These are phyloP conservation scores for Drosophila quinaria DNA, from an alignment of 2,888 invertebrate species.

Conservation along the genomic window DNA sequence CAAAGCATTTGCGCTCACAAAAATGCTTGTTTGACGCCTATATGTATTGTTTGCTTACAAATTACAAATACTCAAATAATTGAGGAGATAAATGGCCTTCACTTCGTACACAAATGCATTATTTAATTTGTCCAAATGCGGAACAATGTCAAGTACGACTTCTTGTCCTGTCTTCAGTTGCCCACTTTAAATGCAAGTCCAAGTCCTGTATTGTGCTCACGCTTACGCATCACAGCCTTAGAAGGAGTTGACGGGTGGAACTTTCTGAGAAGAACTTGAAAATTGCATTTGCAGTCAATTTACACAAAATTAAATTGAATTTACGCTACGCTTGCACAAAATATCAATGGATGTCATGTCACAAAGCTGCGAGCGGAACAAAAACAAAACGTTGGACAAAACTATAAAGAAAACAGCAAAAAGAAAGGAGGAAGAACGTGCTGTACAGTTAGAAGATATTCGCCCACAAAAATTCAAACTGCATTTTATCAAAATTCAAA, in stretches of 20 bases:
- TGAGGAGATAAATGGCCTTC: no score
- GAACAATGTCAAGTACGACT: not conserved
- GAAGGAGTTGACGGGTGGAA: constrained; percentile 16
- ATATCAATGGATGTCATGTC: constrained; percentile 75
- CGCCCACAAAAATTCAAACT: constrained; percentile 67
- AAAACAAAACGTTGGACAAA: no score
- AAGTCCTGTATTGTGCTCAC: constrained; percentile 29
- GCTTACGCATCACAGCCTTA: constrained; percentile 28
- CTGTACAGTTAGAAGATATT: constrained; percentile 14
- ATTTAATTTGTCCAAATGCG: no score
- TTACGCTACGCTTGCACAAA: constrained; percentile 68
- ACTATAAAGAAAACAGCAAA: no score
- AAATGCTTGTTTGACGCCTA: no score
- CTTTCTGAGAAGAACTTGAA: constrained; percentile 57
- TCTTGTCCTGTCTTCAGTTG: constrained; percentile 11
- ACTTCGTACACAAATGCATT: no score
- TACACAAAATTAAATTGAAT: constrained; percentile 79
- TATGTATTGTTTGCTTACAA: no score
- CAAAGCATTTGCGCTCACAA: no score
- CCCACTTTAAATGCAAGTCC: constrained; percentile 40
- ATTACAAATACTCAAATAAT: no score
- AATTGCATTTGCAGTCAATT: constrained; percentile 79
- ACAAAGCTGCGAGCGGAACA: no score
- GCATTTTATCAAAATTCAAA: constrained; percentile 81
- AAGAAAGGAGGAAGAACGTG: not conserved